Percentiles rank a stretch among this genome's conserved stretches.
Evolutionary conservation across 1,140 invertebrate species (phyloP).

Genomic region (Sycobia sp.): DNA sequence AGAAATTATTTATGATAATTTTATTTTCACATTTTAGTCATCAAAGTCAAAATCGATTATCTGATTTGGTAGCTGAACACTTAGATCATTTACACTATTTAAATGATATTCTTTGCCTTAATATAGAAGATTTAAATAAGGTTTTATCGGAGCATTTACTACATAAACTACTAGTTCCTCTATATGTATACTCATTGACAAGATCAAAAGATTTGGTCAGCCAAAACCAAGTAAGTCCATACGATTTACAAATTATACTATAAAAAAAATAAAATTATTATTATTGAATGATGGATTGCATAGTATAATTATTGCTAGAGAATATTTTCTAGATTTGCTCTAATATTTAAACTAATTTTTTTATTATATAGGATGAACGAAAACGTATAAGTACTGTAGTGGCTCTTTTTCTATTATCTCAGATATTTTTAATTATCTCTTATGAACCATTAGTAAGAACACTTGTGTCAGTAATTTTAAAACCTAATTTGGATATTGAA

Average conservation of each 20-base stretch:
- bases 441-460: constrained; percentile 87
- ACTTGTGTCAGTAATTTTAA: constrained; percentile 86
- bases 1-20: constrained; percentile 12
- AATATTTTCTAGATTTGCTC: too few species aligned
- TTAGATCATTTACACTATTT: constrained; percentile 97
- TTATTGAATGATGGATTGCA: neutral
- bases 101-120: constrained; percentile 93
- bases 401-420: constrained; percentile 88
- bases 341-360: neutral
- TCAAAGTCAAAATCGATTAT: constrained; percentile 87
- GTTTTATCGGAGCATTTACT: constrained; percentile 95
- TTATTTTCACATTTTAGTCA: constrained; percentile 67
- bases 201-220: constrained; percentile 48
- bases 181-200: constrained; percentile 91
- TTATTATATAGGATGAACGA: constrained; percentile 50
- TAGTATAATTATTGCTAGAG: too few species aligned
- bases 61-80: constrained; percentile 96
- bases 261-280: neutral
- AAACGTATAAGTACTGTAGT: constrained; percentile 79
- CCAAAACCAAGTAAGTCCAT: constrained; percentile 54
- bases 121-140: constrained; percentile 91
- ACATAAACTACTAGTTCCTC: constrained; percentile 89
- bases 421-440: constrained; percentile 95
- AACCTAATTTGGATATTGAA: constrained; percentile 73
- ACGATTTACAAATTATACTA: neutral